Evolutionary conservation across 2,888 invertebrate genomes (phyloP).

Genomic region (Folsomia manolachei): DNA sequence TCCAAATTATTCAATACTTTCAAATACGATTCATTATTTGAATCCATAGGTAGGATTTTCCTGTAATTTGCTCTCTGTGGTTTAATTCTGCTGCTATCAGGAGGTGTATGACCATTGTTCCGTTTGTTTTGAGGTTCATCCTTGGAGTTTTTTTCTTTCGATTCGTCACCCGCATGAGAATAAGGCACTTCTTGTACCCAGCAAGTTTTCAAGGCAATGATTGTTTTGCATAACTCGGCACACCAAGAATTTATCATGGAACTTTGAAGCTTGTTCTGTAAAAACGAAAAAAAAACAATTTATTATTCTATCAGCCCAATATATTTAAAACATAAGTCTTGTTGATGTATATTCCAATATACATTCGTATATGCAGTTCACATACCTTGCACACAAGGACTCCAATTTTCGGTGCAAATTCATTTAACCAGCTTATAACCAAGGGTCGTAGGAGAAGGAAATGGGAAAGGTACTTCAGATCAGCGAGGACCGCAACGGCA

Average conservation of each 20-base stretch:
- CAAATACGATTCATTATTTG: neutral
- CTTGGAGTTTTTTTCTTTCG: neutral
- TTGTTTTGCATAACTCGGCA: slow-evolving; percentile 49
- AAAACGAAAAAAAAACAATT: slow-evolving; percentile 14
- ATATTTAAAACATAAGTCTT: too few species aligned
- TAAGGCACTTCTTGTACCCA: slow-evolving; percentile 30
- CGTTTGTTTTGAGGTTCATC: neutral
- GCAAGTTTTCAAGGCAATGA: slow-evolving; percentile 43
- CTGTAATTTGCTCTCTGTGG: slow-evolving; percentile 2
- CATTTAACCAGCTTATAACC: slow-evolving; percentile 44
- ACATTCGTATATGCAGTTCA: neutral
- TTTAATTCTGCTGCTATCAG: too few species aligned
- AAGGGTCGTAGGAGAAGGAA: slow-evolving; percentile 46
- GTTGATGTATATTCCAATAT: neutral
- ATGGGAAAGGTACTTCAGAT: slow-evolving; percentile 44
- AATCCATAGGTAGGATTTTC: too few species aligned
- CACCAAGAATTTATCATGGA: slow-evolving; percentile 51
- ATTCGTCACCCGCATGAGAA: neutral
- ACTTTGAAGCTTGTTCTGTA: slow-evolving; percentile 46
- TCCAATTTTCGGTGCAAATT: slow-evolving; percentile 49
- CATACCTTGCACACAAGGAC: slow-evolving; percentile 47
- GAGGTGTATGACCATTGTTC: neutral
- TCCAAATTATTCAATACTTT: neutral
- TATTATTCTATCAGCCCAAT: neutral
- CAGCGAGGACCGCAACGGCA: slow-evolving; percentile 46